Percentiles rank a stretch among this genome's conserved stretches.
These are phyloP conservation scores for Pristionchus mayeri DNA, from an alignment of 2,888 invertebrate species.

Conservation along the genomic window DNA sequence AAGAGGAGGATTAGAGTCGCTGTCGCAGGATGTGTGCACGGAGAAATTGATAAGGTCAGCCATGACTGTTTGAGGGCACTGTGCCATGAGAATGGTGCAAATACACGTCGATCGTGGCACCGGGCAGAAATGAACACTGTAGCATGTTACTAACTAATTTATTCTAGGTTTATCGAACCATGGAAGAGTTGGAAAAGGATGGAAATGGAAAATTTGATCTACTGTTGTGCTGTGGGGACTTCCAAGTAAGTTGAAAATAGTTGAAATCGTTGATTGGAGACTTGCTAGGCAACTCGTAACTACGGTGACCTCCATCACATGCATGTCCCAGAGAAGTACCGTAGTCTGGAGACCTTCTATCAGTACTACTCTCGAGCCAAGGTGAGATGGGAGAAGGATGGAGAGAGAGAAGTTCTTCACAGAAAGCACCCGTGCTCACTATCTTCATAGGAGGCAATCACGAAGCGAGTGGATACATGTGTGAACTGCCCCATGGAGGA, in stretches of 20 bases:
- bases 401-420: not conserved
- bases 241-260: slow-evolving; percentile 78
- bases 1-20: slow-evolving; percentile 54
- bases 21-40: slow-evolving; percentile 91
- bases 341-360: slow-evolving; percentile 90
- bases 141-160: not conserved
- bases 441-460: slow-evolving; percentile 98
- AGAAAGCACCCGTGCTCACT: slow-evolving; percentile 90
- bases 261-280: not conserved
- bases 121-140: too few relatives aligned
- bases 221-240: slow-evolving; percentile 97
- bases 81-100: too few relatives aligned
- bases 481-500: slow-evolving; percentile 96
- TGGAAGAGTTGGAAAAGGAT: slow-evolving; percentile 85
- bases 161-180: slow-evolving; percentile 82
- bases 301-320: slow-evolving; percentile 89
- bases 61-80: too few relatives aligned
- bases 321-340: slow-evolving; percentile 95
- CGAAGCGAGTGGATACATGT: slow-evolving; percentile 96
- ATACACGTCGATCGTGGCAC: too few relatives aligned
- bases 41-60: slow-evolving; percentile 94
- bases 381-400: slow-evolving; percentile 50
- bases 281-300: slow-evolving; percentile 90
- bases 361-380: slow-evolving; percentile 82
- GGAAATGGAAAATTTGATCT: slow-evolving; percentile 89